These are phyloP conservation scores for Paracyprichromis sp. DNA, from an alignment of 2,113 vertebrate genomes.

Conservation along the genomic window DNA sequence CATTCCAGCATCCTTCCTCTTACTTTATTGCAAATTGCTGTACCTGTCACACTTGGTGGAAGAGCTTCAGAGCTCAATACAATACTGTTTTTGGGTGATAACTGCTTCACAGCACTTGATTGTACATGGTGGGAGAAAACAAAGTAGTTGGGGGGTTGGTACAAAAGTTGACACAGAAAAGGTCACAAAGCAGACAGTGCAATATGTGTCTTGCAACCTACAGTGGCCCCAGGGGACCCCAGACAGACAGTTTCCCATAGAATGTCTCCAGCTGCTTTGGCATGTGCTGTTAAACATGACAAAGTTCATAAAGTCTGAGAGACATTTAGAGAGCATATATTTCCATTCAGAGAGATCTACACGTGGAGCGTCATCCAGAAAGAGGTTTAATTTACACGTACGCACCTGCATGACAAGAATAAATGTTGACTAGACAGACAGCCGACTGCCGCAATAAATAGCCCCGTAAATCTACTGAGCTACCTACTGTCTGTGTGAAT, in stretches of 20 bases:
- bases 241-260: slow-evolving; percentile 24
- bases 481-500: neutral
- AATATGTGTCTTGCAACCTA: neutral
- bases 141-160: neutral
- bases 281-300: neutral
- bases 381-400: slow-evolving; percentile 17
- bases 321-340: neutral
- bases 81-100: neutral
- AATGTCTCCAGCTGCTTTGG: slow-evolving; percentile 7
- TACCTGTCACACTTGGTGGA: neutral
- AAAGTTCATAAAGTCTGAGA: neutral
- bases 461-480: slow-evolving; percentile 23
- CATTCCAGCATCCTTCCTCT: neutral
- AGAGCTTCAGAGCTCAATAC: neutral
- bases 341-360: neutral
- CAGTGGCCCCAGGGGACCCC: neutral
- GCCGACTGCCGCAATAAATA: slow-evolving; percentile 24
- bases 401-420: slow-evolving; percentile 32
- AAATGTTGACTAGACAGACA: slow-evolving; percentile 21
- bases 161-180: neutral
- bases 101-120: neutral
- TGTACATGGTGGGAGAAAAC: neutral
- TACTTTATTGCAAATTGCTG: neutral
- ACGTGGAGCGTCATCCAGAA: neutral
- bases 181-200: slow-evolving; percentile 26